Evolutionary conservation across 2,797 vertebrate genomes (phyloP), one percentile per base, ranked within the genome.

Genomic region (Lacerta agilis): DNA sequence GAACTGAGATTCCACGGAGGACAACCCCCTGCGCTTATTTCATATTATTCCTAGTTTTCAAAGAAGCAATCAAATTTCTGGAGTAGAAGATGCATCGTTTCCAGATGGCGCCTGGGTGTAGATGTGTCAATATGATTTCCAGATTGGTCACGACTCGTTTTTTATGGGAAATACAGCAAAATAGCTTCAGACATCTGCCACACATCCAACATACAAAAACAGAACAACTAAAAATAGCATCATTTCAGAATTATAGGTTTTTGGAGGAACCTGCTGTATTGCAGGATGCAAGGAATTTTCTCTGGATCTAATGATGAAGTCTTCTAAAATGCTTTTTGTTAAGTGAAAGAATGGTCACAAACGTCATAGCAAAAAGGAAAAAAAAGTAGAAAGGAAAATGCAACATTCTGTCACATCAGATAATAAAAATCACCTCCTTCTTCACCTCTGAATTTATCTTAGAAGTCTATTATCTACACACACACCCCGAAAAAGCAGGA

Each of bases 101-200:
- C 93, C 91, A 93, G 90, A 89, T 79, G 87, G 89, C 92, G n/a
- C 83, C 82, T 91, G 49, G 29, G 75, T 88, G 89, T 58, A 88
- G 36, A 88, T 85, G 79, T 86, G 41, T 88, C 86, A 94, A 85
- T 85, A 88, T 0, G 67, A 78, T 92, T 88, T 91, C 84, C 0
- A 0, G 64, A 93, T 89, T 92, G 90, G 38, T 92, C 85, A 92
- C 4, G 20, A 94, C 43, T 94, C 79, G 73, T 84, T 95, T 85
- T 81, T 88, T 87, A 91, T 77, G 55, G 83, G 73, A 90, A 86
- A 61, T 85, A 55, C 49, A 92, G 29, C 78, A 94, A 92, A 93
- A 95, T 29, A 94, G 79, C 45, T 78, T 93, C 88, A 89, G 80
- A 87, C 79, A 92, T 88, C 82, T 94, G 45, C n/a, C 90, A 71